phyloP scores from a whole-genome alignment of 2,113 vertebrate species.

The Python bivittatus region DNA sequence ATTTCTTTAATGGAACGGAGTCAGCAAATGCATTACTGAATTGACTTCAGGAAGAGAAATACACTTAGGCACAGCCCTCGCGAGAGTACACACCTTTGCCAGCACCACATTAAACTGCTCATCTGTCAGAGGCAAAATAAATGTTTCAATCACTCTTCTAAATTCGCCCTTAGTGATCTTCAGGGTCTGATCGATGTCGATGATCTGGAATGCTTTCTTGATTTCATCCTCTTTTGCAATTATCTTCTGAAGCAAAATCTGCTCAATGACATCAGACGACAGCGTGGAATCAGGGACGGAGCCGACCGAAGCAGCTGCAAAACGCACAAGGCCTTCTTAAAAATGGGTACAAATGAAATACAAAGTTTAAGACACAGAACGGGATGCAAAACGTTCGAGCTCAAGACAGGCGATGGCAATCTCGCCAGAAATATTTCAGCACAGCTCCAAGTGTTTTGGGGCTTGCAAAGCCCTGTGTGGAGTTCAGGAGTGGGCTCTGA shows the following conservation, averaged over 20 bases:
- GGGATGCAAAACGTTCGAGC: background rate
- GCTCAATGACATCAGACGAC: conserved; percentile 51
- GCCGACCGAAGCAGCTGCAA: conserved; percentile 46
- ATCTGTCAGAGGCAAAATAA: conserved; percentile 59
- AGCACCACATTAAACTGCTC: conserved; percentile 63
- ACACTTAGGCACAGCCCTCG: background rate
- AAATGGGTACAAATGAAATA: background rate
- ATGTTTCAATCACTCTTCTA: conserved; percentile 44
- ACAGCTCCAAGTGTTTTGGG: too few relatives aligned
- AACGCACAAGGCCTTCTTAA: conserved; percentile 5
- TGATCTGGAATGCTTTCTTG: conserved; percentile 60
- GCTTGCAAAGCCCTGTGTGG: background rate
- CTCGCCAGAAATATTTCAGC: too few relatives aligned
- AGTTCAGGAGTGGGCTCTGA: background rate
- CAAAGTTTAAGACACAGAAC: background rate
- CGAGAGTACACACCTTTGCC: conserved; percentile 48
- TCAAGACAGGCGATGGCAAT: too few relatives aligned
- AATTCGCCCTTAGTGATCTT: conserved; percentile 65
- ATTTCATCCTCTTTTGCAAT: conserved; percentile 57
- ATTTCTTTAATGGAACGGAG: background rate
- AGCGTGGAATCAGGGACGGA: conserved; percentile 54
- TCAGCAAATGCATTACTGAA: background rate
- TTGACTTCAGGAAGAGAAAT: background rate
- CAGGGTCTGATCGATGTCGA: conserved; percentile 49
- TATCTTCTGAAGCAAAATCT: conserved; percentile 63